phyloP scores from a whole-genome alignment of 2,888 invertebrate species.

The Microplitis manilae region DNA sequence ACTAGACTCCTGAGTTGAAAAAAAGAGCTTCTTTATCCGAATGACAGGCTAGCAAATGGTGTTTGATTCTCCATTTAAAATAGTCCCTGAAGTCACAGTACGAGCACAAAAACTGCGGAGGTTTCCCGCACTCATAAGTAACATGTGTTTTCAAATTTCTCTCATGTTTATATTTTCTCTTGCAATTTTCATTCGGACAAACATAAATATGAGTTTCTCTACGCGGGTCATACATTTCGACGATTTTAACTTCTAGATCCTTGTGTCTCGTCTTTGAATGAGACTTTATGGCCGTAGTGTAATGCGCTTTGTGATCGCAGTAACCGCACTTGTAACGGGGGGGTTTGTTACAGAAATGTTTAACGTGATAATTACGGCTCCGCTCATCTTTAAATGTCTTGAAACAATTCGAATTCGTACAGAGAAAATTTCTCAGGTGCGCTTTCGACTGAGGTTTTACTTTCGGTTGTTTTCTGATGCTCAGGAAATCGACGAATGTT shows the following conservation, averaged over 20 bases:
- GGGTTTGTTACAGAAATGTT: background rate
- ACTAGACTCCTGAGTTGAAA: too few relatives aligned
- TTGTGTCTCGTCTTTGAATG: background rate
- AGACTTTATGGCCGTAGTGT: background rate
- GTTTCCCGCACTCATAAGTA: background rate
- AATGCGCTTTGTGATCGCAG: background rate
- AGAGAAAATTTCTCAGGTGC: background rate
- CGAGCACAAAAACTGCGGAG: constrained; percentile 38
- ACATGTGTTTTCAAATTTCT: background rate
- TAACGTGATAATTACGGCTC: background rate
- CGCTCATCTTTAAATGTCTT: background rate
- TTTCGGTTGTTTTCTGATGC: too few relatives aligned
- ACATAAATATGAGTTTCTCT: background rate
- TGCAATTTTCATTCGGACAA: background rate
- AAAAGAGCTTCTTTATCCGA: too few relatives aligned
- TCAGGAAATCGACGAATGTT: too few relatives aligned
- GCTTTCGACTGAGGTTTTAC: too few relatives aligned
- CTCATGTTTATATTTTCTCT: background rate
- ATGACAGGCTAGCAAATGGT: background rate
- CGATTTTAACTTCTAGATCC: too few relatives aligned
- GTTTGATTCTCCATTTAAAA: background rate
- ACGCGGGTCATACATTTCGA: too few relatives aligned
- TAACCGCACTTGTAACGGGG: background rate
- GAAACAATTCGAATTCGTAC: background rate
- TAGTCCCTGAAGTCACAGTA: background rate